phyloP scores from a whole-genome alignment of 2,888 invertebrate species.

The Carterocephalus palaemon region DNA sequence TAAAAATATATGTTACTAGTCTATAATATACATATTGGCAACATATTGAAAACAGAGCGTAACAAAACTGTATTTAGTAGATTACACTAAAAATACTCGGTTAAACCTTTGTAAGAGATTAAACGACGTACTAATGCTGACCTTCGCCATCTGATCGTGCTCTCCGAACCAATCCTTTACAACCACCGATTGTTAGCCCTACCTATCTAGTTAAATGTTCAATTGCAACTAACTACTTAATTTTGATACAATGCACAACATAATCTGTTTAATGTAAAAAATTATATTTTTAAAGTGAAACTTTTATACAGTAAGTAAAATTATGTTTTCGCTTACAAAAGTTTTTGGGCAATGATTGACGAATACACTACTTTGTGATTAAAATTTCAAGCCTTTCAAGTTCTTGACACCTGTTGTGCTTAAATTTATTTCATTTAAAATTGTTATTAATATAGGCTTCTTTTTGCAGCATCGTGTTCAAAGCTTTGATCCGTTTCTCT shows the following conservation, averaged over 20 bases:
- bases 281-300: background rate
- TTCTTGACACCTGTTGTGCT: slow-evolving; percentile 16
- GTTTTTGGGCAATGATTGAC: background rate
- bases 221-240: slow-evolving; percentile 9
- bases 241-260: background rate
- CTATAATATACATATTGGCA: too few relatives aligned
- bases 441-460: slow-evolving; percentile 15
- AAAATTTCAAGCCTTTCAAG: slow-evolving; percentile 5
- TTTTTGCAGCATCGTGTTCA: slow-evolving; percentile 20
- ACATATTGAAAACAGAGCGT: too few relatives aligned
- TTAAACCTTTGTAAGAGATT: slow-evolving; percentile 13
- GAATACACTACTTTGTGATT: background rate
- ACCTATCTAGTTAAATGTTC: slow-evolving; percentile 4
- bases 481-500: slow-evolving; percentile 16
- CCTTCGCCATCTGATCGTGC: slow-evolving; percentile 16
- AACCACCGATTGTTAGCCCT: slow-evolving; percentile 19
- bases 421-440: slow-evolving; percentile 24
- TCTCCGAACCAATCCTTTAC: slow-evolving; percentile 20
- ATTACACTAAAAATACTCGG: background rate
- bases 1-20: too few relatives aligned
- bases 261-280: background rate
- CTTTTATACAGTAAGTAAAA: too few relatives aligned
- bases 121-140: slow-evolving; percentile 20
- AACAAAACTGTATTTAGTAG: too few relatives aligned
- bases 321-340: too few relatives aligned